Base-by-base conservation (phyloP, 2,888 invertebrate genomes). In the Syritta pipiens region DNA sequence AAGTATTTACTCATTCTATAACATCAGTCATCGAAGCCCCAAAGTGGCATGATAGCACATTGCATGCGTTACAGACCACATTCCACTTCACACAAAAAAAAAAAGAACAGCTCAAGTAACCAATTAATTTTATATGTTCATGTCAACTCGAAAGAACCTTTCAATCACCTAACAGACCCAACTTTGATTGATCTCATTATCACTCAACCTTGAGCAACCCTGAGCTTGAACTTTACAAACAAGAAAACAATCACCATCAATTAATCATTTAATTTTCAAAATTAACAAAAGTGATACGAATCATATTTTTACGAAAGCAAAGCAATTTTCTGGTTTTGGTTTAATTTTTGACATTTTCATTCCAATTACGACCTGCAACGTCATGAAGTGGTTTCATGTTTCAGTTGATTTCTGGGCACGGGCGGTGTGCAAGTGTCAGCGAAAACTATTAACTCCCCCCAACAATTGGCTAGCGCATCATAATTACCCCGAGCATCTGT, bases 101-200 rank as follows among this genome's bases (percentile, higher is more conserved):
- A 46, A 14, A 10, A 40, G n/a, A n/a, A n/a, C n/a, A n/a, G n/a
- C n/a, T 7, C 19, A 9, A 30, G 1, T 26, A 6, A 30, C 3
- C 32, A 44, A 44, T 32, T 30, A 37, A 44, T 28, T 32, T 59
- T 22, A 30, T 6, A n/a, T n/a, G n/a, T n/a, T n/a, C n/a, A n/a
- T 44, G 19, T n/a, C 32, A 60, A 24, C 17, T 12, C 22, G 12
- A 20, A 10, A 51, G n/a, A 22, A 0, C 5, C 6, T 12, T 14
- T 48, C 9, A n/a, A 60, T 60, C 35, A 48, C 35, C 48, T 19
- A 48, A 48, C 7, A 2, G n/a, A 24, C 32, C 42, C 12, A 4
- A 19, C 12, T 40, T 46, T 49, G 30, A 68, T 68, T 55, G 48
- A 68, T 68, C 48, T 24, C 12, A 48, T 37, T 20, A 30, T 46